Evolutionary conservation across 2,797 vertebrate genomes (phyloP), one percentile per base, ranked within the genome.

Genomic region (Diglossa cyanea): DNA sequence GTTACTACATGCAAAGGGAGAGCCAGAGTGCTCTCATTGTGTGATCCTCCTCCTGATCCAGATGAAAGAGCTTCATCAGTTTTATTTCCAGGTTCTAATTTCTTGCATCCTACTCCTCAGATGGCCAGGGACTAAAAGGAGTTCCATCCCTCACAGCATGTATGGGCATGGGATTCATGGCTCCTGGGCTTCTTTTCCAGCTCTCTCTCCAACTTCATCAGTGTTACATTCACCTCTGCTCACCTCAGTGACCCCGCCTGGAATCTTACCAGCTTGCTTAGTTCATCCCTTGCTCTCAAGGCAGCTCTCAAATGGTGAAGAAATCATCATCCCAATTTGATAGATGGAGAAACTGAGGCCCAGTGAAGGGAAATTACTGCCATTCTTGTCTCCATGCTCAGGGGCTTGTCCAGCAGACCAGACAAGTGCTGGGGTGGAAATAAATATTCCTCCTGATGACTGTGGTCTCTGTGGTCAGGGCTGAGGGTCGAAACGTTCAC

Each of bases 381-480:
- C 7, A 4, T 68, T 60, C 25, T 35, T 67, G n/a, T 70, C 39
- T 91, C 45, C 13, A 1, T 57, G 76, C 66, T 75, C 62, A 7
- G 77, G 82, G 82, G 30, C 51, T 85, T 58, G 60, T 90, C 87
- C 82, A 53, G 37, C 5, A 7, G 82, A 93, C 85, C 88, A 94
- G 91, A 93, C 94, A 94, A 96, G 85, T 88, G 91, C 70, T 68
- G 54, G 62, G 85, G 79, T 84, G 87, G 88, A 95, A 96, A 96
- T 97, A 96, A 97, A 97, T 97, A 95, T 84, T 90, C 82, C 94
- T 96, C 79, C 82, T 96, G 94, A 86, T 93, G 95, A 73, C 91
- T 96, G 89, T 96, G 96, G 95, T 96, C 95, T 94, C 91, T 97
- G 95, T 96, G 96, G 95, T 97, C 68, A 33, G 91, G 87, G 82